Evolutionary conservation across 2,113 vertebrate species (phyloP), one percentile per base, ranked within the genome.

Genomic region (Ranitomeya variabilis): DNA sequence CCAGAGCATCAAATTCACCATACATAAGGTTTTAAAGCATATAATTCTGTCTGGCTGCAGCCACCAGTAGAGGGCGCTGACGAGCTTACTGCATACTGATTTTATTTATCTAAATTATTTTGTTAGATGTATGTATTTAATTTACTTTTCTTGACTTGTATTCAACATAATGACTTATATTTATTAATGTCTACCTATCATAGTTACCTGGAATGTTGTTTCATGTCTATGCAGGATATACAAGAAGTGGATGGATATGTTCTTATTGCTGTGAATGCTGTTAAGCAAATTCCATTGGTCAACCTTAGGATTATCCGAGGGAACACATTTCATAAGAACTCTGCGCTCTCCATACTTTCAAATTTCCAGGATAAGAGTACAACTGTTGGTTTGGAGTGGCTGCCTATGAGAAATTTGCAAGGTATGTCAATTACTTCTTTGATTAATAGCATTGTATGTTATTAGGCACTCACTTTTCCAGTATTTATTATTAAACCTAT

Each of bases 181-280:
- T 45, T 5, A 45, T 45, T 45, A 45, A 45, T 3, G 1, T 45
- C 2, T 71, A 26, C 69, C 14, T 14, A 71, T 16, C 7, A 15
- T 10, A n/a, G 18, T 66, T 31, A 31, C 26, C 37, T 55, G 31
- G 60, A 45, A 62, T 57, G 0, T 86, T 67, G 19, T 90, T 1
- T 88, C 62, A 90, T 73, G 18, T 45, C 45, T 6, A 21, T 60
- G 15, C 89, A 99, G 98, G 96, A 95, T 0, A 99, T 99, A 90
- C 96, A 97, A 93, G 98, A 99, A 90, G 98, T 99, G 16, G 96
- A 96, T 4, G 98, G 98, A 74, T 98, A 99, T 0, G 97, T 99
- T 21, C 94, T 99, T 87, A 97, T 99, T 0, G 97, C 95, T 0
- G 92, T 98, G 83, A 99, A 98, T 92, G 92, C 92, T 2, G 97